Evolutionary conservation across 2,797 vertebrate species (phyloP).

Genomic region (Anas flavirostris): DNA sequence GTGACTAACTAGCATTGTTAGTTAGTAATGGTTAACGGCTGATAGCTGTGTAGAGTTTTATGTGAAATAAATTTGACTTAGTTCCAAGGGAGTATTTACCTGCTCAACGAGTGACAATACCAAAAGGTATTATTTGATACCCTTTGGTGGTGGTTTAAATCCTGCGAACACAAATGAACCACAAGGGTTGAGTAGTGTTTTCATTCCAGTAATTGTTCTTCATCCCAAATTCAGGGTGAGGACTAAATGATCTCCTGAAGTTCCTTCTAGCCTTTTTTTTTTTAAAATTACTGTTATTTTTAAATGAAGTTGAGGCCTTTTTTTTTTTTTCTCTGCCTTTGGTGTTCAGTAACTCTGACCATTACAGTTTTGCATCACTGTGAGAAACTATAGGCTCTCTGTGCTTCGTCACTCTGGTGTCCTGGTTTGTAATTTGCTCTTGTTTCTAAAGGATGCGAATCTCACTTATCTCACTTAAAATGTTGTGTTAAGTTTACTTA

Average conservation of each 20-base stretch:
- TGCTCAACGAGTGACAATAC: not conserved
- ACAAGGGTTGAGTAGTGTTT: not conserved
- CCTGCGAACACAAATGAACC: not conserved
- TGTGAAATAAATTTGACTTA: not conserved
- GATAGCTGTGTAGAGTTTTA: not conserved
- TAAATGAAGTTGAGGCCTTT: not conserved
- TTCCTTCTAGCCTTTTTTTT: not conserved
- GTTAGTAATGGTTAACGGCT: not conserved
- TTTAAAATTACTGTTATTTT: not conserved
- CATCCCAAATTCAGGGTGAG: not conserved
- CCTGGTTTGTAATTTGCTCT: not conserved
- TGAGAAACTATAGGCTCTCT: not conserved
- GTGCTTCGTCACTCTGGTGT: not conserved
- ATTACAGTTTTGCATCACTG: fast-evolving
- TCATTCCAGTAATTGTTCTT: not conserved
- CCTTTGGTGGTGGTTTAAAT: not conserved
- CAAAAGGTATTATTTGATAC: not conserved
- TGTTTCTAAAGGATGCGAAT: not conserved
- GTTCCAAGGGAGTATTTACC: not conserved
- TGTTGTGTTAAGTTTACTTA: not conserved
- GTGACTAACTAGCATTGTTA: not conserved
- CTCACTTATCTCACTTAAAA: not conserved
- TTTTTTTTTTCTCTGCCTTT: not conserved
- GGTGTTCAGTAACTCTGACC: not conserved
- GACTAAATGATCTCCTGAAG: not conserved